phyloP scores from a whole-genome alignment of 2,888 invertebrate species.

The Trisateles emortualis region DNA sequence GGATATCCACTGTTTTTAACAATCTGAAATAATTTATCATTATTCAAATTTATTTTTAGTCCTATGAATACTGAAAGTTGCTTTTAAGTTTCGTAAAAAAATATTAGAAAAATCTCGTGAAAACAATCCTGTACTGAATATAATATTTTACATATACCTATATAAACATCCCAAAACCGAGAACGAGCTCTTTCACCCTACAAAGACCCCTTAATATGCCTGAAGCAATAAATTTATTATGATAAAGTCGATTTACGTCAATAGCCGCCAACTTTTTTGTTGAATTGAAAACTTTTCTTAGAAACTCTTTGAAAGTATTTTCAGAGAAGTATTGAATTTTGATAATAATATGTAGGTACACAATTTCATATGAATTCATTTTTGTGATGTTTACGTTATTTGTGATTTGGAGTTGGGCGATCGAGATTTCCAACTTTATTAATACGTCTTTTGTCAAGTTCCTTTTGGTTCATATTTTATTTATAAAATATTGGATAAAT shows the following conservation, averaged over 20 bases:
- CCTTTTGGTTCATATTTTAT: slow-evolving; percentile 4
- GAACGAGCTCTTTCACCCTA: slow-evolving; percentile 41
- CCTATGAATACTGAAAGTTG: background rate
- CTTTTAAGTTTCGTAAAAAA: background rate
- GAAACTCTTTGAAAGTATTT: slow-evolving; percentile 46
- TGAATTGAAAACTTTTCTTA: slow-evolving; percentile 48
- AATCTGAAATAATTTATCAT: background rate
- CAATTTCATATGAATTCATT: slow-evolving; percentile 29
- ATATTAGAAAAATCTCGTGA: slow-evolving; percentile 28
- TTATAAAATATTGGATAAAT: background rate
- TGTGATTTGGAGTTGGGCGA: slow-evolving; percentile 17
- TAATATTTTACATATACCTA: slow-evolving; percentile 46
- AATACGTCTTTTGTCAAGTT: slow-evolving; percentile 7
- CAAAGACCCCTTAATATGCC: slow-evolving; percentile 46
- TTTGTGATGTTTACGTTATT: slow-evolving; percentile 29
- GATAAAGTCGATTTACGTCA: slow-evolving; percentile 51
- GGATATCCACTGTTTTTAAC: slow-evolving; percentile 1
- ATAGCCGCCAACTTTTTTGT: slow-evolving; percentile 45
- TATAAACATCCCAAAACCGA: slow-evolving; percentile 37
- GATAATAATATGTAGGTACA: slow-evolving; percentile 37
- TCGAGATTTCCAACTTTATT: slow-evolving; percentile 19
- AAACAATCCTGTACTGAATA: slow-evolving; percentile 35
- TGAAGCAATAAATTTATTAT: slow-evolving; percentile 52
- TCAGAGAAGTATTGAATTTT: slow-evolving; percentile 28
- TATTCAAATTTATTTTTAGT: background rate